Conservation (phyloP, 2,797 vertebrate genomes). For the Karalla daura region DNA sequence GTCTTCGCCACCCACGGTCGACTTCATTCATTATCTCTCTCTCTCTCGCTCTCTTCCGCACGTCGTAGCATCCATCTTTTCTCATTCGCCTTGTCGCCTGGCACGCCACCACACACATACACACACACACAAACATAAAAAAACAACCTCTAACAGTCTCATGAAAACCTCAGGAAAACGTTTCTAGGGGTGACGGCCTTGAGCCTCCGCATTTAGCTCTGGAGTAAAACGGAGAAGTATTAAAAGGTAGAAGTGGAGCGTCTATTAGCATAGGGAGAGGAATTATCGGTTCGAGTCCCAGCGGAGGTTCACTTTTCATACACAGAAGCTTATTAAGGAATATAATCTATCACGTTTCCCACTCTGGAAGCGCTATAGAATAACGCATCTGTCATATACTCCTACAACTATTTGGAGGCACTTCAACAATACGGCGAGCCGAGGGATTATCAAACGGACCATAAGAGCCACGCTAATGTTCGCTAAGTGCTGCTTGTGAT, state of each 20-base stretch:
- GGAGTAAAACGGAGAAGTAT: conserved; percentile 22
- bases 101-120: too few relatives aligned
- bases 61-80: conserved; percentile 73
- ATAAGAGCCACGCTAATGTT: conserved; percentile 17
- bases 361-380: conserved; percentile 14
- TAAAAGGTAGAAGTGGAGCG: conserved; percentile 27
- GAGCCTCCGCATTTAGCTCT: conserved; percentile 19
- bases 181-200: conserved; percentile 13
- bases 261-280: conserved; percentile 13
- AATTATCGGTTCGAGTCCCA: conserved; percentile 12
- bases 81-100: conserved; percentile 63
- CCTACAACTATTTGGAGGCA: conserved; percentile 41
- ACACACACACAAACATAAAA: too few relatives aligned
- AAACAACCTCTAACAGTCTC: conserved; percentile 46
- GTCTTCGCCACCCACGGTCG: conserved; percentile 78
- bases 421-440: conserved; percentile 28
- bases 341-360: conserved; percentile 17
- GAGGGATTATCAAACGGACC: conserved; percentile 40
- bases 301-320: conserved; percentile 27
- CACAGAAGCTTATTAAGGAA: conserved; percentile 14
- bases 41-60: conserved; percentile 74
- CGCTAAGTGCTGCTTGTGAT: neutral
- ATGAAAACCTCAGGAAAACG: conserved; percentile 51
- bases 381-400: conserved; percentile 22
- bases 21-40: conserved; percentile 83